These are phyloP conservation scores for Menidia beryllina DNA, from an alignment of 2,113 vertebrate genomes.

Conservation along the genomic window DNA sequence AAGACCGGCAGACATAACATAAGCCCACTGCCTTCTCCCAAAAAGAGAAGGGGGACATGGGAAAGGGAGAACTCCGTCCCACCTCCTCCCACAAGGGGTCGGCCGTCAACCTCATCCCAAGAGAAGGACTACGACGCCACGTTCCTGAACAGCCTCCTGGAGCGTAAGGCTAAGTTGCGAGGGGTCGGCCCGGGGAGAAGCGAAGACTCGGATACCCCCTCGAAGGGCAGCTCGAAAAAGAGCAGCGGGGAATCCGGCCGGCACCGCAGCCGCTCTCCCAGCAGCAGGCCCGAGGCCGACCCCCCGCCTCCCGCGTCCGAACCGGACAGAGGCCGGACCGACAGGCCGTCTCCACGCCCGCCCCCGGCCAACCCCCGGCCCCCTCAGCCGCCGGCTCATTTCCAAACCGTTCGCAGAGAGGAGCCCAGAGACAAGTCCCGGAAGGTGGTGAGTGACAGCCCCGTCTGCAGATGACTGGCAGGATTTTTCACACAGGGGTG, in stretches of 20 bases:
- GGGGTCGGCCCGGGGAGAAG: constrained; percentile 51
- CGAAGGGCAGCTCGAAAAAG: constrained; percentile 85
- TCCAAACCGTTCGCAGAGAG: constrained; percentile 83
- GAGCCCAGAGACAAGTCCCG: constrained; percentile 86
- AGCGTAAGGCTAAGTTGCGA: constrained; percentile 85
- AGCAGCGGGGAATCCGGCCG: constrained; percentile 70
- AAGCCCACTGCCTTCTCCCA: constrained; percentile 84
- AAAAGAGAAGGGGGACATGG: constrained; percentile 83
- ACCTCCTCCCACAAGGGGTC: constrained; percentile 66
- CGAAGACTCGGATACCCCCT: constrained; percentile 86
- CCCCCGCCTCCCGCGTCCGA: constrained; percentile 86
- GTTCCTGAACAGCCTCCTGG: constrained; percentile 86
- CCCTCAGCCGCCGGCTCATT: constrained; percentile 77
- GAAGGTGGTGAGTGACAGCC: constrained; percentile 87
- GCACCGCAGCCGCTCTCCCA: constrained; percentile 67
- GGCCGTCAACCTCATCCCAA: constrained; percentile 73
- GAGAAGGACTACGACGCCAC: constrained; percentile 87
- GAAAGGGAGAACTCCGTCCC: constrained; percentile 74
- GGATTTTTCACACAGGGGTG: no score
- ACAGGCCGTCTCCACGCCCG: constrained; percentile 71
- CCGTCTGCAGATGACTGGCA: neutral
- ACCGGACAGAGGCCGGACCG: constrained; percentile 77
- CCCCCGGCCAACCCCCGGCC: constrained; percentile 79
- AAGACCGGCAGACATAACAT: constrained; percentile 80
- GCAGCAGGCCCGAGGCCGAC: constrained; percentile 74